phyloP scores from a whole-genome alignment of 2,888 invertebrate genomes.

The Xylocampa areola region DNA sequence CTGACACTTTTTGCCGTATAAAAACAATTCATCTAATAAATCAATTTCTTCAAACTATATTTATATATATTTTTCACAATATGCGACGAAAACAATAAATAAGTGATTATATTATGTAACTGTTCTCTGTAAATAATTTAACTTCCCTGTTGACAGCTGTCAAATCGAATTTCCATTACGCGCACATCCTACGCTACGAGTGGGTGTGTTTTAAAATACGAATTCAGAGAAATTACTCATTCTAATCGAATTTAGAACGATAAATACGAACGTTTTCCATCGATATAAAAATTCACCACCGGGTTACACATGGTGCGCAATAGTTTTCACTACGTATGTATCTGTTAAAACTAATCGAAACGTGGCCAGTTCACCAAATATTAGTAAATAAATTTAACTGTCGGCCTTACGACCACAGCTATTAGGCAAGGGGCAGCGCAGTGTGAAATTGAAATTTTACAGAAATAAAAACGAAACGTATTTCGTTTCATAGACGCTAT shows the following conservation, averaged over 20 bases:
- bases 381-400: constrained; percentile 54
- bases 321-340: constrained; percentile 11
- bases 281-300: constrained; percentile 8
- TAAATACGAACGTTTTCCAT: constrained; percentile 1
- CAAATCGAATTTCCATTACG: constrained; percentile 16
- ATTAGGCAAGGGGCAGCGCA: constrained; percentile 66
- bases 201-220: constrained; percentile 6
- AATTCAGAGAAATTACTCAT: constrained; percentile 2
- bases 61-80: not conserved
- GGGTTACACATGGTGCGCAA: constrained; percentile 8
- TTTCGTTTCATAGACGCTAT: constrained; percentile 74
- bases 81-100: not conserved
- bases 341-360: constrained; percentile 31
- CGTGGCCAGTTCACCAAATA: constrained; percentile 27
- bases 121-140: constrained; percentile 6
- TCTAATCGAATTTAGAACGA: constrained; percentile 2
- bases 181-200: not conserved
- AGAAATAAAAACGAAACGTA: constrained; percentile 72
- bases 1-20: no score
- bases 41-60: constrained; percentile 10
- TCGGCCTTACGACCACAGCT: constrained; percentile 54
- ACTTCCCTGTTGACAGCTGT: constrained; percentile 5
- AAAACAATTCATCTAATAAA: no score
- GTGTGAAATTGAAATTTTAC: constrained; percentile 82
- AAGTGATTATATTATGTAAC: not conserved